Percentiles rank a stretch among this genome's conserved stretches.
These are phyloP conservation scores for Labroides dimidiatus DNA, from an alignment of 2,797 vertebrate species.

Conservation along the genomic window DNA sequence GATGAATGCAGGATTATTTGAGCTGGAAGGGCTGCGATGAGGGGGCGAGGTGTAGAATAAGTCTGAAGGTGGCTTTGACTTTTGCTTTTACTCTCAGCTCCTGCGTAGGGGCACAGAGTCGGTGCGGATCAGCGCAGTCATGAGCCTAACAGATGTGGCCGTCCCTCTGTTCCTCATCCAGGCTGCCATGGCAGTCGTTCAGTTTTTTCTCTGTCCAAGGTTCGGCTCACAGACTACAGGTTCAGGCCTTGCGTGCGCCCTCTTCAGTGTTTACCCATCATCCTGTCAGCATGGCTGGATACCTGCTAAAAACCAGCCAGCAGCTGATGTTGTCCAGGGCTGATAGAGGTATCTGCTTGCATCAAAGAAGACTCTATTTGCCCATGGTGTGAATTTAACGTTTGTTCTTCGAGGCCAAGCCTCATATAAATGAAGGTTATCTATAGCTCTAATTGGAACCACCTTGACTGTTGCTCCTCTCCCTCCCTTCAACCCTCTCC, in stretches of 20 bases:
- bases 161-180: slow-evolving; percentile 72
- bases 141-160: slow-evolving; percentile 81
- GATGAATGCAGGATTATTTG: slow-evolving; percentile 43
- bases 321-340: slow-evolving; percentile 76
- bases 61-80: slow-evolving; percentile 60
- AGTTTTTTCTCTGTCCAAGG: slow-evolving; percentile 66
- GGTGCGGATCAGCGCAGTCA: slow-evolving; percentile 56
- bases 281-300: slow-evolving; percentile 72
- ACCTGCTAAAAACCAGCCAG: slow-evolving; percentile 73
- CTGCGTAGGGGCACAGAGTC: slow-evolving; percentile 48
- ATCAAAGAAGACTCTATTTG: slow-evolving; percentile 74
- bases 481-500: slow-evolving; percentile 54
- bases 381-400: slow-evolving; percentile 80
- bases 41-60: slow-evolving; percentile 53
- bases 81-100: slow-evolving; percentile 51
- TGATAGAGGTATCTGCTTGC: slow-evolving; percentile 78
- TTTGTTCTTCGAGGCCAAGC: slow-evolving; percentile 70
- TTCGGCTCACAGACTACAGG: slow-evolving; percentile 62
- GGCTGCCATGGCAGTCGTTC: slow-evolving; percentile 73
- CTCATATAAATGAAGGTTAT: slow-evolving; percentile 81
- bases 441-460: slow-evolving; percentile 84
- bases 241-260: slow-evolving; percentile 70
- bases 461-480: slow-evolving; percentile 69
- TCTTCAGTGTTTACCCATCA: slow-evolving; percentile 73
- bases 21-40: slow-evolving; percentile 35